These are phyloP conservation scores for Plecotus auritus DNA, from an alignment of 2,113 vertebrate species.

Conservation along the genomic window DNA sequence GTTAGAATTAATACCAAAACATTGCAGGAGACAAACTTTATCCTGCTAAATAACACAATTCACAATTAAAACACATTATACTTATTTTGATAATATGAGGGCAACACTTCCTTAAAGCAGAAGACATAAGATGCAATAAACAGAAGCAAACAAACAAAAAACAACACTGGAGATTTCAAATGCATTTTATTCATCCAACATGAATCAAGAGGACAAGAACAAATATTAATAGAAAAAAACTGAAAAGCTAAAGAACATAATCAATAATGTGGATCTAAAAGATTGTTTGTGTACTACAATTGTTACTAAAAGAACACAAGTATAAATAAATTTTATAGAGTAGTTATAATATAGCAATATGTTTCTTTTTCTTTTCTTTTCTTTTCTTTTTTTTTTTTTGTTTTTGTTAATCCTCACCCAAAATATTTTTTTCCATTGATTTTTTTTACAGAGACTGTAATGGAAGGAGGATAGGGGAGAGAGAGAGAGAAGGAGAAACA, in stretches of 20 bases:
- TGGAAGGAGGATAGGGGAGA: too few relatives aligned
- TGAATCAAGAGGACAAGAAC: not conserved
- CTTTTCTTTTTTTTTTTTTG: too few relatives aligned
- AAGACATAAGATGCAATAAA: not conserved
- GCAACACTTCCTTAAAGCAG: not conserved
- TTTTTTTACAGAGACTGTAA: too few relatives aligned
- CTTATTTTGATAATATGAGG: not conserved
- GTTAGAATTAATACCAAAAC: not conserved
- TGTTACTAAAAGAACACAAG: not conserved
- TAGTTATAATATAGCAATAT: not conserved
- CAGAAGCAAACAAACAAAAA: not conserved
- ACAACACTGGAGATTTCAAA: not conserved
- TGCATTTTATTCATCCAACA: not conserved
- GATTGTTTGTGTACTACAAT: not conserved
- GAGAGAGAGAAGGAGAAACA: too few relatives aligned
- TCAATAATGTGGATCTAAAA: not conserved
- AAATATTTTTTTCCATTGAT: too few relatives aligned
- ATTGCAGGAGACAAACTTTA: not conserved
- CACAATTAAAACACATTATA: not conserved
- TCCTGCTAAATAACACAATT: not conserved
- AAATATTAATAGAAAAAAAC: not conserved
- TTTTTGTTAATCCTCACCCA: too few relatives aligned
- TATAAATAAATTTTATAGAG: not conserved
- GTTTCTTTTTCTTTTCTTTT: not conserved
- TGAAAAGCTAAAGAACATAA: not conserved